Base-by-base conservation (phyloP, 2,888 invertebrate genomes). In the Bruchidius siliquastri region DNA sequence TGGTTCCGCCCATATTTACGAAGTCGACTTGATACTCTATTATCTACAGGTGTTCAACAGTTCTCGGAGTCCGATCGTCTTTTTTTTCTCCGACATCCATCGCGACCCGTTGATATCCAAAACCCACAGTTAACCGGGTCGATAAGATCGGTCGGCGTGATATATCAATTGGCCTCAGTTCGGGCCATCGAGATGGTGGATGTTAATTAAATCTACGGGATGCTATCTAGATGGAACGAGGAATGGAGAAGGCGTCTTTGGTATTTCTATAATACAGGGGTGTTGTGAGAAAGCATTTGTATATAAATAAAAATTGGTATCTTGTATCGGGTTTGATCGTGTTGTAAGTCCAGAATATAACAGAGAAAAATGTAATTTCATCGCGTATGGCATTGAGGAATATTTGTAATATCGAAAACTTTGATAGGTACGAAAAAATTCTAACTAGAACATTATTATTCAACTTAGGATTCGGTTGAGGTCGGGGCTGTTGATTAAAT, bases 111-210 rank as follows among this genome's bases (percentile, higher is more conserved):
- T 71, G 75, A 75, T 78, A 77, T 76, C 77, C 75, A 77, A 78
- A 77, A 78, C 78, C 78, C 67, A 76, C 77, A 72, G 77, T 79
- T 80, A 78, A 71, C 13, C 18, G 49, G 26, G 68, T 69, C 71
- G 78, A 80, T 80, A 79, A 78, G 73, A 81, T 81, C 81, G 75
- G 74, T 76, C 74, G 74, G 76, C 76, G 76, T 79, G 79, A 80
- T 77, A 79, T 78, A 76, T 80, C 80, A 79, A 79, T 80, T 77
- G 73, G 71, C 71, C 32, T 71, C 69, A 71, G 70, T 72, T 75
- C 72, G 71, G 73, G 71, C 49, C 20, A 49, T 49, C 49, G 49
- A 49, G 18, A 13, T 49, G 49, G 49, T 1, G 13, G 49, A 4
- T 49, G 49, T 49, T 49, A 49, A 49, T 49, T 49, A 49, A 49